These are phyloP conservation scores for Megaceryle torquata DNA, from an alignment of 2,113 vertebrate species.

Conservation along the genomic window DNA sequence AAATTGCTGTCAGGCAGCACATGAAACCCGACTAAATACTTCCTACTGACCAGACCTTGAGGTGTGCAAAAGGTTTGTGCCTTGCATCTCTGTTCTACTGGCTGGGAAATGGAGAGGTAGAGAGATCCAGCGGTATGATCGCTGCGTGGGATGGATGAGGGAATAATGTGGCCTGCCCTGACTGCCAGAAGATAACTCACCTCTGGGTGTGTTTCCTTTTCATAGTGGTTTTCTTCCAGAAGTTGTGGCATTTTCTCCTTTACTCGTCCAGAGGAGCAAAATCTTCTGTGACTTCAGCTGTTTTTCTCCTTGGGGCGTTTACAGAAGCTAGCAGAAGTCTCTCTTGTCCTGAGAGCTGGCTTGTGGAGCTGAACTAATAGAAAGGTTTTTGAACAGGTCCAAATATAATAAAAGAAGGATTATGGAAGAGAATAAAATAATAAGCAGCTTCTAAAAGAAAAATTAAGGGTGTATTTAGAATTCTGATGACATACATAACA, in stretches of 20 bases:
- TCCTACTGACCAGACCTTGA: neutral
- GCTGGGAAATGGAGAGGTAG: neutral
- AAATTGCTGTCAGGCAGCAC: neutral
- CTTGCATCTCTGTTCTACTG: neutral
- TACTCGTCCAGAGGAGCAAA: neutral
- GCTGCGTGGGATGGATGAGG: rapidly evolving
- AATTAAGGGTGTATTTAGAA: neutral
- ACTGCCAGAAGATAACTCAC: neutral
- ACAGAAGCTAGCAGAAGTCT: neutral
- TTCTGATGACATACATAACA: neutral
- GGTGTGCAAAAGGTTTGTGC: neutral
- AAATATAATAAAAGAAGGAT: neutral
- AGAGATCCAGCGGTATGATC: neutral
- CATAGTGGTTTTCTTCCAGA: neutral
- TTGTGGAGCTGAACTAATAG: slow-evolving; percentile 1
- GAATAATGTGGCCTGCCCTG: neutral
- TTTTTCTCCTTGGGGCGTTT: neutral
- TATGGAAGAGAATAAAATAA: neutral
- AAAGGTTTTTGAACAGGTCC: slow-evolving; percentile 10
- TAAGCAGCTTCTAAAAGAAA: neutral
- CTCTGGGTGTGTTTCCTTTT: neutral
- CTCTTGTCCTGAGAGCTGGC: neutral
- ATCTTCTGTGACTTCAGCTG: neutral
- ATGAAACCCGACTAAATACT: neutral
- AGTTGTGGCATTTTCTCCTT: neutral